phyloP scores from a whole-genome alignment of 2,113 vertebrate species.

The Hippocampus mohnikei region DNA sequence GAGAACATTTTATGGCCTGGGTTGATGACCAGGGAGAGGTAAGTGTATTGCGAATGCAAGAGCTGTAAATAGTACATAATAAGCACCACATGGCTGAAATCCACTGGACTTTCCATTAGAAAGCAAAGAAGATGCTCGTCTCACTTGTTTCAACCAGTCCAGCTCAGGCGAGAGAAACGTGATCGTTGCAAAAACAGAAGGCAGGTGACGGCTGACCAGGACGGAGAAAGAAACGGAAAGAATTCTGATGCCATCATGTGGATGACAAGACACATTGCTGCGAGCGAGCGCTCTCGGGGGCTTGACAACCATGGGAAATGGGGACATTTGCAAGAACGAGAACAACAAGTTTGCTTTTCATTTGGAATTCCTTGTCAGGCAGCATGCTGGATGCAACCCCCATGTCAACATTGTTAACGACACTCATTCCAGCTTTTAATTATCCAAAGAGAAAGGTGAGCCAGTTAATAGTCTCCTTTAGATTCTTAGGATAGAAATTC shows the following conservation, averaged over 20 bases:
- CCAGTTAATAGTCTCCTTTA: not conserved
- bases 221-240: constrained; percentile 6
- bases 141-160: constrained; percentile 23
- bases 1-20: constrained; percentile 50
- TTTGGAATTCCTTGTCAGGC: not conserved
- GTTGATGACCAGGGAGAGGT: constrained; percentile 38
- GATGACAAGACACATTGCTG: not conserved
- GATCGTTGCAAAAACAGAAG: not conserved
- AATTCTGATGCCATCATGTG: constrained; percentile 52
- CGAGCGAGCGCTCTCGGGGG: not conserved
- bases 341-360: not conserved
- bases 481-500: too few species aligned
- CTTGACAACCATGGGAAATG: not conserved
- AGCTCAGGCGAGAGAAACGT: constrained; percentile 4
- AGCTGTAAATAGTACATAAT: constrained; percentile 42
- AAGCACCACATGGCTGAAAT: constrained; percentile 6
- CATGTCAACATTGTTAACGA: not conserved
- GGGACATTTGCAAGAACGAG: not conserved
- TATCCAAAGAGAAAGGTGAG: not conserved
- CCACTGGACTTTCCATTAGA: constrained; percentile 35
- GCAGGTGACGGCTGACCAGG: not conserved
- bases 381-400: not conserved
- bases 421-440: not conserved
- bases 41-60: constrained; percentile 35
- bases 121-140: constrained; percentile 18